Conservation (phyloP, 2,888 invertebrate species). For the Eremobia ochroleuca region DNA sequence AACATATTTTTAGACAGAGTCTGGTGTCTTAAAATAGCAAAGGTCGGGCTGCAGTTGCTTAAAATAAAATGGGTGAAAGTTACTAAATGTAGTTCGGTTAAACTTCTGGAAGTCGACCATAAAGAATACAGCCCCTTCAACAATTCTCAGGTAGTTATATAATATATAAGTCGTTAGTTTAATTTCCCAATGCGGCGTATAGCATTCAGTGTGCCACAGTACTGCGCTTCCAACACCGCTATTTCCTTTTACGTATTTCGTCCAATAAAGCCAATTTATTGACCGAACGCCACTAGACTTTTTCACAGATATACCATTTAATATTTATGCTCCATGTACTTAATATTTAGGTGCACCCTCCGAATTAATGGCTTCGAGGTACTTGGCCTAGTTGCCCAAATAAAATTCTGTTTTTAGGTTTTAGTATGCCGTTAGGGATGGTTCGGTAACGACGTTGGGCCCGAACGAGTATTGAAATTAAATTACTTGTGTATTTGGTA, state of each 20-base stretch:
- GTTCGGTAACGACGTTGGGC: conserved; percentile 51
- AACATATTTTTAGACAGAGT: too few species aligned
- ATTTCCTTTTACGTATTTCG: conserved; percentile 70
- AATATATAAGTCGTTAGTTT: neutral
- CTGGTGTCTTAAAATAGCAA: neutral
- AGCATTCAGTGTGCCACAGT: conserved; percentile 55
- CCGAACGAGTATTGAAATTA: conserved; percentile 63
- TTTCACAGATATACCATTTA: conserved; percentile 66
- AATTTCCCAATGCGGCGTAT: conserved; percentile 38
- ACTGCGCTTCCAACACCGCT: conserved; percentile 46
- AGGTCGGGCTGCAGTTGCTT: neutral
- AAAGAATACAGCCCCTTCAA: neutral
- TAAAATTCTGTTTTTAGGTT: conserved; percentile 63
- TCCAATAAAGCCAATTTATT: conserved; percentile 73
- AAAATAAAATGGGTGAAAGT: neutral
- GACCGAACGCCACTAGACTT: conserved; percentile 66
- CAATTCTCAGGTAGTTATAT: neutral
- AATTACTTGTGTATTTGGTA: conserved; percentile 53
- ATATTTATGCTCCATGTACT: conserved; percentile 69
- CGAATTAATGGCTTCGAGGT: conserved; percentile 61
- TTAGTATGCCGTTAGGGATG: conserved; percentile 57
- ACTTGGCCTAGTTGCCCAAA: conserved; percentile 59
- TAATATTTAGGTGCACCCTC: conserved; percentile 66
- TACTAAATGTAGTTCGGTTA: neutral
- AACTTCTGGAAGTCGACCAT: neutral